Base-by-base conservation (phyloP, 2,113 vertebrate genomes). In the Cacatua alba region DNA sequence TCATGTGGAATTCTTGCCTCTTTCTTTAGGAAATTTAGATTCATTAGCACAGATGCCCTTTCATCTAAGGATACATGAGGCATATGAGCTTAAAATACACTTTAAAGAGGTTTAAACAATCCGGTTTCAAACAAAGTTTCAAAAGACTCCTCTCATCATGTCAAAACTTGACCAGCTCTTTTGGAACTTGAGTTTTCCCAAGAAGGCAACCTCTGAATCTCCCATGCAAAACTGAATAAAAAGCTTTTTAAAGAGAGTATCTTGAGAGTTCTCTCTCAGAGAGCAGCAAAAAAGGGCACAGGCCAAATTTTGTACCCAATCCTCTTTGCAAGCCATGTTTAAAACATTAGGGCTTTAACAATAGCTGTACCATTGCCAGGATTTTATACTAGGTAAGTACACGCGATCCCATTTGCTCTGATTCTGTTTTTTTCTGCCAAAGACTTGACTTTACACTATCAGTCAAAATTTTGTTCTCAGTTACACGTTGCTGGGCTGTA, bases 101-200 rank as follows among this genome's bases (percentile, higher is more conserved):
- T 78, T 86, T 75, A 35, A 91, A 84, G 39, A 75, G 14, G 11
- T 44, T 82, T 65, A 84, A 81, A 90, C 11, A 59, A 85, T 51
- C 39, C 31, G 24, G 29, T 71, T 91, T 89, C 51, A 94, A 95
- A 92, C 1, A 7, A 75, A 80, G 24, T 63, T 91, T 89, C 43
- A 63, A 71, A 86, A 78, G 51, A 63, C 33, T 86, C 18, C 17
- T 74, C 46, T 55, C 23, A 48, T 65, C 60, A 35, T 46, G 53
- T 69, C 75, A 88, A 91, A 94, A 88, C 31, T 35, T 35, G n/a
- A 74, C 23, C 35, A 67, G 31, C 46, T 77, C 82, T 80, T 93
- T 77, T 51, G 75, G 83, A 94, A 96, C 29, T 9, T 39, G 11
- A 80, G 82, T 63, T 70, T 88, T 82, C 25, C 51, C 29, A 87